Percentiles rank a stretch among this genome's conserved stretches.
phyloP scores from a whole-genome alignment of 2,888 invertebrate genomes.

The Euproctis similis region DNA sequence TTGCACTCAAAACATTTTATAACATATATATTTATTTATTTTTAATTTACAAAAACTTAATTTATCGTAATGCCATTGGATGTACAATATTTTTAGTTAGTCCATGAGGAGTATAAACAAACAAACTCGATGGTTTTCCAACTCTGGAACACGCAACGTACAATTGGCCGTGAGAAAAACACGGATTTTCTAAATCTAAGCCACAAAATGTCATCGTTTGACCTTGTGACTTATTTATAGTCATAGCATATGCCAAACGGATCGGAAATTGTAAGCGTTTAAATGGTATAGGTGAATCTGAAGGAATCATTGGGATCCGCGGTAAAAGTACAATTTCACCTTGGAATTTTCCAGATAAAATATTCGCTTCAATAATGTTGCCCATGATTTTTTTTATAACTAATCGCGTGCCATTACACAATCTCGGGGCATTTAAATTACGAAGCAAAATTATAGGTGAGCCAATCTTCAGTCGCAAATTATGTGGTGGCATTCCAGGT shows the following conservation, averaged over 20 bases:
- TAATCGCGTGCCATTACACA: constrained; percentile 10
- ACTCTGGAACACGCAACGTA: constrained; percentile 28
- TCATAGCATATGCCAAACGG: constrained; percentile 31
- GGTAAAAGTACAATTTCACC: constrained; percentile 24
- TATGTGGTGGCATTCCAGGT: constrained; percentile 20
- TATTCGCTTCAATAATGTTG: constrained; percentile 3
- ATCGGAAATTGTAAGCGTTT: constrained; percentile 36
- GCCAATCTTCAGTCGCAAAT: not conserved
- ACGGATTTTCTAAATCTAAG: too few relatives aligned
- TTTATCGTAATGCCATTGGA: constrained; percentile 2
- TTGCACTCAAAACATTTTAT: constrained; percentile 1
- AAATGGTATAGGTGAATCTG: constrained; percentile 31
- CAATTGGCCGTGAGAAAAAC: constrained; percentile 14
- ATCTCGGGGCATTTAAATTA: constrained; percentile 3
- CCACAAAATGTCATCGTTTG: constrained; percentile 33
- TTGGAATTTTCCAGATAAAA: constrained; percentile 11
- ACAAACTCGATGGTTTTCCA: constrained; percentile 14
- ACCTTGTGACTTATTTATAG: constrained; percentile 42
- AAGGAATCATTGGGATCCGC: constrained; percentile 36
- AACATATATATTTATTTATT: constrained; percentile 1
- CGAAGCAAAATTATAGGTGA: not conserved
- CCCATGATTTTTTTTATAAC: not conserved
- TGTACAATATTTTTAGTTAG: constrained; percentile 6
- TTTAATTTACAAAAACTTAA: constrained; percentile 2
- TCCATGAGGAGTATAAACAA: constrained; percentile 5